Conservation (phyloP, 1,140 invertebrate species). For the Dryas iulia region DNA sequence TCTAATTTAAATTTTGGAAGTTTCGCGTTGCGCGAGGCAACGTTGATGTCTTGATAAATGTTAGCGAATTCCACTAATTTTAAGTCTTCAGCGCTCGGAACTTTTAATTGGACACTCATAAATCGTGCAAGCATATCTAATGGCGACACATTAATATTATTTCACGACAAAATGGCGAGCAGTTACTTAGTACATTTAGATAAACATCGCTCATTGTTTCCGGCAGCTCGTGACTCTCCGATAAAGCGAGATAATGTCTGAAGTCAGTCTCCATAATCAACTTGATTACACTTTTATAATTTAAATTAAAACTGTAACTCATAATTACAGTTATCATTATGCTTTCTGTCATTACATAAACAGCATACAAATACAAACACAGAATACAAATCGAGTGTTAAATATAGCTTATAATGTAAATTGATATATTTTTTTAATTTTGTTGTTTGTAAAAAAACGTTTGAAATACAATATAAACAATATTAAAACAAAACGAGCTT, state of each 20-base stretch:
- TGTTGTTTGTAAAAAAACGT: not conserved
- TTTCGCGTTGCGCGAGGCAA: conserved; percentile 73
- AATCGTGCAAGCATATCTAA: conserved; percentile 61
- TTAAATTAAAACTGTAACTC: not conserved
- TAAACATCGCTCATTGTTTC: conserved; percentile 73
- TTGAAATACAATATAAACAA: not conserved
- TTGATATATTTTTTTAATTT: not conserved
- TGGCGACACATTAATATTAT: conserved; percentile 70
- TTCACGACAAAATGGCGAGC: conserved; percentile 63
- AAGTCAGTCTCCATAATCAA: conserved; percentile 3
- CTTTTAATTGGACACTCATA: conserved; percentile 78
- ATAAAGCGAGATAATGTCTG: conserved; percentile 34
- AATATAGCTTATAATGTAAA: too few relatives aligned
- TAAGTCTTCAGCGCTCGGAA: conserved; percentile 70
- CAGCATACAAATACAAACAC: not conserved
- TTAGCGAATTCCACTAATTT: conserved; percentile 76
- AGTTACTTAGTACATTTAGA: conserved; percentile 53
- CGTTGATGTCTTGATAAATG: conserved; percentile 80
- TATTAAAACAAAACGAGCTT: not conserved
- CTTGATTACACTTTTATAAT: not conserved
- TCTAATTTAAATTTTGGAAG: conserved; percentile 81
- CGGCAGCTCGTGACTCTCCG: conserved; percentile 36
- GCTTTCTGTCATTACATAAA: not conserved
- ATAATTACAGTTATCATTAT: not conserved
- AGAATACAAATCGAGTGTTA: too few relatives aligned